Base-by-base conservation (phyloP, 2,797 vertebrate genomes). In the Philypnodon macrostomus region DNA sequence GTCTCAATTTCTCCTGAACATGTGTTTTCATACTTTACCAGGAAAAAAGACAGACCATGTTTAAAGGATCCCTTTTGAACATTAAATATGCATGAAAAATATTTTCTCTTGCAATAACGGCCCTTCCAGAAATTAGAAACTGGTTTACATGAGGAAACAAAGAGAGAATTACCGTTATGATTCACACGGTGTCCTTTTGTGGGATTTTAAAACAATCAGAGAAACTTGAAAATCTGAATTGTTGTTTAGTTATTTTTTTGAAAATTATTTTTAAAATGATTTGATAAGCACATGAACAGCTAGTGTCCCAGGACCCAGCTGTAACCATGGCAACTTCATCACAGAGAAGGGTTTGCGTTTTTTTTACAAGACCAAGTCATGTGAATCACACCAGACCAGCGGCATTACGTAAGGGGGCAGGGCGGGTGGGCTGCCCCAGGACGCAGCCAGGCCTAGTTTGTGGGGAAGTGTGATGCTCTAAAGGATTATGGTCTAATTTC, bases 331-430 rank as follows among this genome's bases (percentile, higher is more conserved):
- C 21, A 60, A 86, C 50, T 45, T 73, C 53, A 77, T 63, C 78
- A 61, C 57, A 73, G 74, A 44, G 57, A 71, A 73, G 31, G 45
- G 52, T 59, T 83, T 79, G 40, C 37, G 55, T 79, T 75, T 40
- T 40, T 75, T 68, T 63, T 67, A 60, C 51, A 64, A 60, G 70
- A 62, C 68, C 72, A 23, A 83, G 88, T 90, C 89, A 90, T 89
- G 88, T 89, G 90, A 90, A 87, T 77, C 15, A 47, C 89, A 89
- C 75, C 88, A 87, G 87, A 89, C 81, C 72, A 63, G 66, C 15
- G 18, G 72, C 73, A 83, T 88, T 88, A 88, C 59, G 71, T 81
- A 89, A 88, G 79, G 70, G 65, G 73, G 68, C 18, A 30, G 64
- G 74, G 76, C 23, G 53, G 74, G 70, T 53, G 75, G 73, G 76